A percentile compares a stretch with the other conserved stretches of the same genome.
Conservation (phyloP, 2,797 vertebrate genomes). For the Tapera naevia region DNA sequence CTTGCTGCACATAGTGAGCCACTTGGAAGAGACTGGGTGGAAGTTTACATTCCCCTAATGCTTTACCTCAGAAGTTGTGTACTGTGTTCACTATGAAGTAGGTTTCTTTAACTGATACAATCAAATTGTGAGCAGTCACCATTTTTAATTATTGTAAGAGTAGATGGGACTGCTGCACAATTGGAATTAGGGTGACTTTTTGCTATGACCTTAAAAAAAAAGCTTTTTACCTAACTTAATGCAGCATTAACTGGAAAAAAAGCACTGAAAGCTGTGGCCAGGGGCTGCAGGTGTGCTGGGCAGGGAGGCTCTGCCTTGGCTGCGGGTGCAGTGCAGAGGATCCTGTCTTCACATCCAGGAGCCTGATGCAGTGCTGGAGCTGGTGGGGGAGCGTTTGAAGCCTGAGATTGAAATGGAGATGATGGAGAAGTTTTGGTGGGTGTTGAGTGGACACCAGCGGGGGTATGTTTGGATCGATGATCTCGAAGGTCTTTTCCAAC, state of each 20-base stretch:
- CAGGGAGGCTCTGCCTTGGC: too few species aligned
- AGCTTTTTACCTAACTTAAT: neutral
- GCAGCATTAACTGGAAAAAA: constrained; percentile 6
- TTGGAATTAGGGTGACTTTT: neutral
- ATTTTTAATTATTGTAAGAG: neutral
- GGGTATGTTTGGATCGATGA: too few species aligned
- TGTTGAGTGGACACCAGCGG: too few species aligned
- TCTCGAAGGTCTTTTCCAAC: too few species aligned
- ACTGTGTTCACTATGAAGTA: constrained; percentile 46
- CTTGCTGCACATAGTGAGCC: constrained; percentile 13
- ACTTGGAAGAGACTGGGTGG: neutral
- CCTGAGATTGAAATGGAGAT: too few species aligned
- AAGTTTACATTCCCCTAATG: neutral
- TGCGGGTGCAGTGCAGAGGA: too few species aligned
- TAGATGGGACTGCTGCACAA: neutral
- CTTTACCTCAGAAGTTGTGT: constrained; percentile 9
- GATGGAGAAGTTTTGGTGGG: too few species aligned
- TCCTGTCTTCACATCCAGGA: too few species aligned
- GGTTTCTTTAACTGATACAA: neutral
- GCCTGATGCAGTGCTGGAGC: too few species aligned
- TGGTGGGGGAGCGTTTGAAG: too few species aligned
- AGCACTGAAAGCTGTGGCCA: neutral
- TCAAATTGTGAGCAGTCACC: neutral
- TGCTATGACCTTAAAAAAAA: neutral
- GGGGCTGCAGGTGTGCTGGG: too few species aligned